phyloP scores from a whole-genome alignment of 92 coral and sea anemone species.

The Anthopleura xanthogrammica region DNA sequence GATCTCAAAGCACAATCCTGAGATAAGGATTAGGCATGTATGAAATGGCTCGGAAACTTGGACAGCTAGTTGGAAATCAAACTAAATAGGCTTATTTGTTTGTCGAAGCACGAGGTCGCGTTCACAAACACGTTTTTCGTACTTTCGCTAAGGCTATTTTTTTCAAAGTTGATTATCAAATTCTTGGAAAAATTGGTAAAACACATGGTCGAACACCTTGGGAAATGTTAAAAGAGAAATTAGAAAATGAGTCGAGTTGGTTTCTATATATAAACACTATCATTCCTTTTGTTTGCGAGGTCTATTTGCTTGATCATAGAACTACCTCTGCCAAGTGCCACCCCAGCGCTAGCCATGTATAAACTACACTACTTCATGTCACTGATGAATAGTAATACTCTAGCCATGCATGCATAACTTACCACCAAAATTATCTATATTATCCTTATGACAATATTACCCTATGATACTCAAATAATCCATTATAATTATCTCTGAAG shows the following conservation, averaged over 20 bases:
- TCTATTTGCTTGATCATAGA: background rate
- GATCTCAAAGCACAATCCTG: background rate
- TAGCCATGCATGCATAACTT: background rate
- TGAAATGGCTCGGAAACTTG: background rate
- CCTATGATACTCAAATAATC: no score
- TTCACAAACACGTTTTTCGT: constrained; percentile 23
- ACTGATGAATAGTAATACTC: background rate
- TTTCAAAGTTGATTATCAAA: constrained; percentile 32
- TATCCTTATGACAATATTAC: no score
- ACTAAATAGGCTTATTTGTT: constrained; percentile 5
- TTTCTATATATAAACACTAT: constrained; percentile 6
- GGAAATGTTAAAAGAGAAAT: constrained; percentile 10
- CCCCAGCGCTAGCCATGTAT: background rate
- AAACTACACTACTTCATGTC: background rate
- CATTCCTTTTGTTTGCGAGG: background rate
- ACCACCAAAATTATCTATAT: background rate
- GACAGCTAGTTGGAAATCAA: background rate
- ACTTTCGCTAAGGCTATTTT: constrained; percentile 32
- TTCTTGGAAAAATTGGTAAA: constrained; percentile 25
- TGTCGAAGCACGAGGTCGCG: constrained; percentile 23
- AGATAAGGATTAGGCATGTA: background rate
- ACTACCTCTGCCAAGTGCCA: background rate
- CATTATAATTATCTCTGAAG: no score
- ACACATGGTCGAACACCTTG: constrained; percentile 9
- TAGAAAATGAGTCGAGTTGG: constrained; percentile 8